Conservation (phyloP, 2,888 invertebrate genomes). For the Pedicia rivosa region DNA sequence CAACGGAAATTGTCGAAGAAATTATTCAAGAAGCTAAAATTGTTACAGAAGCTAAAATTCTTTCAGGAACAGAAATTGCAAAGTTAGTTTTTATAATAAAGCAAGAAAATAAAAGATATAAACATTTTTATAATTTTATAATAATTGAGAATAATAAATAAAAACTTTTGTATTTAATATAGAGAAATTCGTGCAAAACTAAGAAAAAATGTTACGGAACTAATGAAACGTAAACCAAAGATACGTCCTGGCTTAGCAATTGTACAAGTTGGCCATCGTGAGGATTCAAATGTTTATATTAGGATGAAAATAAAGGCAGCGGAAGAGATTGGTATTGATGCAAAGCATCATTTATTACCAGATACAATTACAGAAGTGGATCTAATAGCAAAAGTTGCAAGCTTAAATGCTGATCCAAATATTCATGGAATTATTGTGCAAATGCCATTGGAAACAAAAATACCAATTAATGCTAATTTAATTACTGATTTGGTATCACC, state of each 20-base stretch:
- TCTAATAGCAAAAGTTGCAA: constrained; percentile 22
- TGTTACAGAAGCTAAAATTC: constrained; percentile 27
- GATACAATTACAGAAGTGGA: constrained; percentile 65
- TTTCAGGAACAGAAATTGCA: constrained; percentile 53
- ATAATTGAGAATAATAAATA: background rate
- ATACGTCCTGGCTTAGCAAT: constrained; percentile 73
- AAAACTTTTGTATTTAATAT: constrained; percentile 11
- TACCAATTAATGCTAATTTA: constrained; percentile 68
- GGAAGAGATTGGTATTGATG: constrained; percentile 72
- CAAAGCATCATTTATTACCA: constrained; percentile 65
- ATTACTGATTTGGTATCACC: constrained; percentile 79
- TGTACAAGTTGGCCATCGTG: constrained; percentile 89
- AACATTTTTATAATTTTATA: background rate
- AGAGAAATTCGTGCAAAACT: constrained; percentile 60
- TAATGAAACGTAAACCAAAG: constrained; percentile 38
- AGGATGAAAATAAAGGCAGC: constrained; percentile 91
- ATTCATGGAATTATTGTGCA: constrained; percentile 95
- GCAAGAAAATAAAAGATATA: constrained; percentile 16
- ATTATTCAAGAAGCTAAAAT: too few species aligned
- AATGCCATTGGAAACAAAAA: constrained; percentile 79
- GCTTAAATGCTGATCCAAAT: constrained; percentile 63
- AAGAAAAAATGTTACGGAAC: constrained; percentile 42
- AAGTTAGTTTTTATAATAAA: too few species aligned
- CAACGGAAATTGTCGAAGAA: too few species aligned
- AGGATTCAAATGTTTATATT: constrained; percentile 98